These are phyloP conservation scores for Planiliza haematocheilus DNA, from an alignment of 2,113 vertebrate species.

Conservation along the genomic window DNA sequence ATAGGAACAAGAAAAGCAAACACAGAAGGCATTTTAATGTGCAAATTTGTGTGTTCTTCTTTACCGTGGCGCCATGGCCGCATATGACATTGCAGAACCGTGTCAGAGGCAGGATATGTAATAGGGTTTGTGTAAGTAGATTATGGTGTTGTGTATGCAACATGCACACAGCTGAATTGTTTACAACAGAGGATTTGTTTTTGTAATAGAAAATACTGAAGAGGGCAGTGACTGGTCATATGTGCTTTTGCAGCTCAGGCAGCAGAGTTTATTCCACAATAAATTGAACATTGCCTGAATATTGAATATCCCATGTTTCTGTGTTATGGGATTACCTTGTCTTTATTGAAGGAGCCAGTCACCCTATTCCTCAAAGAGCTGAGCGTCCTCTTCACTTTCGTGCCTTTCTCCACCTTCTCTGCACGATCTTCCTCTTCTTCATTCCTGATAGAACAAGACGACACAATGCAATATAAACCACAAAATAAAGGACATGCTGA, in stretches of 20 bases:
- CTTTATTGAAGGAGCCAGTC: constrained; percentile 94
- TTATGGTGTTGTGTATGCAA: constrained; percentile 13
- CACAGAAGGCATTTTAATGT: constrained; percentile 12
- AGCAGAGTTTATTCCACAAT: not conserved
- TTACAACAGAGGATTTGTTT: constrained; percentile 18
- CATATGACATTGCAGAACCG: not conserved
- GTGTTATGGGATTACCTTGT: constrained; percentile 84
- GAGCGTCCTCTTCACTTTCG: constrained; percentile 90
- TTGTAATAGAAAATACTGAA: not conserved
- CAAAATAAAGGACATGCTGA: too few relatives aligned
- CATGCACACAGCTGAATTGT: not conserved
- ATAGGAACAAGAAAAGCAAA: constrained; percentile 46
- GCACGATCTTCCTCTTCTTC: constrained; percentile 84
- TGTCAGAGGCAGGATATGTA: constrained; percentile 27
- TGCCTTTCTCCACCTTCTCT: constrained; percentile 87
- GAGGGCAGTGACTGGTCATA: not conserved
- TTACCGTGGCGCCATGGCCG: not conserved
- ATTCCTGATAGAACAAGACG: constrained; percentile 72
- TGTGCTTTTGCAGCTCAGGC: not conserved
- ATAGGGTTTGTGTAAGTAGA: constrained; percentile 35
- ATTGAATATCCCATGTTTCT: too few relatives aligned
- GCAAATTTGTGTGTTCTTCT: constrained; percentile 1
- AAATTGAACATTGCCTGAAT: not conserved
- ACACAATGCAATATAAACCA: not conserved
- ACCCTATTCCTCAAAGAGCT: constrained; percentile 91